A percentile compares a stretch with the other conserved stretches of the same genome.
Evolutionary conservation across 2,888 invertebrate species (phyloP).

Genomic region (Pristionchus maxplancki): DNA sequence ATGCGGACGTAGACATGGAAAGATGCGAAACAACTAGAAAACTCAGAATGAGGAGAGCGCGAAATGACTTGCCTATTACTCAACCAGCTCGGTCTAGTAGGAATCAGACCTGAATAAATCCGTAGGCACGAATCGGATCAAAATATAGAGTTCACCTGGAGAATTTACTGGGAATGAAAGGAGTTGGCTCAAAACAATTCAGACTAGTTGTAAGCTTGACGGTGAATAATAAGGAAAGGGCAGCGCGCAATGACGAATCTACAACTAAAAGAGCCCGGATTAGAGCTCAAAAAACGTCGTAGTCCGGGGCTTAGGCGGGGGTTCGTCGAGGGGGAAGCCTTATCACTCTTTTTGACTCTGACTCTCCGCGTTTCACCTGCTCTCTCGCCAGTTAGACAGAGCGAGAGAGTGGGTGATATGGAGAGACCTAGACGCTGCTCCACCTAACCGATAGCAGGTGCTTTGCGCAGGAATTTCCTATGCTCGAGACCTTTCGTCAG

Average conservation of each 20-base stretch:
- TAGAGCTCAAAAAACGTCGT: not conserved
- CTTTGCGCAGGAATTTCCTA: not conserved
- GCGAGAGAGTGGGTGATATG: not conserved
- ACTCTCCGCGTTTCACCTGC: not conserved
- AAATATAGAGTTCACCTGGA: no score
- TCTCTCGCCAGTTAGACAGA: not conserved
- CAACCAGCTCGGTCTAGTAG: no score
- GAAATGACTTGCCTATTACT: no score
- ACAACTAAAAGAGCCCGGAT: not conserved
- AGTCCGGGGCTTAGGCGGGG: not conserved
- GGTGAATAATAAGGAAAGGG: not conserved
- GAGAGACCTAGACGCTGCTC: not conserved
- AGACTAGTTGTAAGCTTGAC: no score
- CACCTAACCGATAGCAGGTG: no score
- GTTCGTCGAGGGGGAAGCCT: not conserved
- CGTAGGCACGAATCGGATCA: no score
- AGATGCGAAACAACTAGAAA: no score
- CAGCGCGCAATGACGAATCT: not conserved
- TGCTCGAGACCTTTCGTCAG: not conserved
- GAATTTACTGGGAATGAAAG: no score
- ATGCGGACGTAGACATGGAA: no score
- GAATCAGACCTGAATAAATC: no score
- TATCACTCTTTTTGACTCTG: not conserved
- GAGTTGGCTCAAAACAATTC: conserved; percentile 4
- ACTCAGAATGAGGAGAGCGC: no score